Evolutionary conservation across 2,113 vertebrate species (phyloP), one percentile per base, ranked within the genome.

Genomic region (Dascyllus trimaculatus): DNA sequence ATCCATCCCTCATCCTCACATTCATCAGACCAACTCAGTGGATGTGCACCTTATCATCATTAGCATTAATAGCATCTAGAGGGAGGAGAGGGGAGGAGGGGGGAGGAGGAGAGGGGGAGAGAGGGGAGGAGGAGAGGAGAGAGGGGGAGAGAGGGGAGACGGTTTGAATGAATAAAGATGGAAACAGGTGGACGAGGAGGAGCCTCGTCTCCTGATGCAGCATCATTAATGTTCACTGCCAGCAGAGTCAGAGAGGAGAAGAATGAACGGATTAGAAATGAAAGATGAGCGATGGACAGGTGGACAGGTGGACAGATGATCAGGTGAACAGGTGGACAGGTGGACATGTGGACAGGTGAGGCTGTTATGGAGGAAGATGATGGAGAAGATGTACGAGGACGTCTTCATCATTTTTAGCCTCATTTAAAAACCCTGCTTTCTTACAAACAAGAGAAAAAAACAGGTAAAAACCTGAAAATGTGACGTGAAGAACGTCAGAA

Each of bases 141-240:
- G n/a, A n/a, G n/a, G n/a, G n/a, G n/a, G n/a, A n/a, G n/a, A n/a
- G n/a, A n/a, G n/a, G n/a, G n/a, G n/a, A n/a, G n/a, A n/a, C n/a
- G 45, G 77, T 66, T 62, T 76, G 80, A 83, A 86, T 80, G 79
- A 76, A 84, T 79, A 88, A 79, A 82, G 58, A 89, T 78, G 68
- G 72, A 84, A 82, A 86, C 70, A 58, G 77, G 72, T 59, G 21
- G 73, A 66, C 66, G 86, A 87, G 80, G 78, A 80, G 84, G 79
- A 76, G 84, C 62, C 82, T 87, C 69, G 38, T 87, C 78, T 43
- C 78, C 1, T 59, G 56, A 88, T 73, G 82, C 64, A 65, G 63
- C 70, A 76, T 88, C 88, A 83, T 91, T 89, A 91, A 79, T 74
- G 86, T 85, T 68, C 78, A 84, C 82, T 40, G 68, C 51, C 61